A percentile compares a stretch with the other conserved stretches of the same genome.
These are phyloP conservation scores for Cetonia aurata DNA, from an alignment of 2,888 invertebrate genomes.

Conservation along the genomic window DNA sequence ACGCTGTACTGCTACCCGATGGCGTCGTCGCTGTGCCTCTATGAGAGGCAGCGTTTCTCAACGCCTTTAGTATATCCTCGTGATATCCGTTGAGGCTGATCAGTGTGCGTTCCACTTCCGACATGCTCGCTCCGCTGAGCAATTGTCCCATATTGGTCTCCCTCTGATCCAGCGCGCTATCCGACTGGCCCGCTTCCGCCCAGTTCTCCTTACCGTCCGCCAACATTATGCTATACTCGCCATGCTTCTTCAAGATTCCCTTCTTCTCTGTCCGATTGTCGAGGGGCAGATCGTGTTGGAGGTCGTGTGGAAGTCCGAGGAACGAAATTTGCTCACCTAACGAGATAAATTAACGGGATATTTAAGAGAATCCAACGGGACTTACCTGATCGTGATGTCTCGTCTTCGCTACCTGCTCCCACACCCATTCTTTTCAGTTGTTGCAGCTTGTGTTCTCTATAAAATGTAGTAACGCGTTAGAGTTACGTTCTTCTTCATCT, in stretches of 20 bases:
- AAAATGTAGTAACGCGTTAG: slow-evolving; percentile 44
- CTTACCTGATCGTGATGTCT: slow-evolving; percentile 81
- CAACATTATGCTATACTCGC: slow-evolving; percentile 78
- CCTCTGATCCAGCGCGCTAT: slow-evolving; percentile 60
- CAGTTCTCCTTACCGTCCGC: slow-evolving; percentile 81
- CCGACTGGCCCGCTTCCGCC: slow-evolving; percentile 78
- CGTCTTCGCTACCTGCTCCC: slow-evolving; percentile 80
- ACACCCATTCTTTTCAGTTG: slow-evolving; percentile 81
- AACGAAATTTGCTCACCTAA: not conserved
- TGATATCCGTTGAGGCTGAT: slow-evolving; percentile 91
- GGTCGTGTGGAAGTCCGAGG: not conserved
- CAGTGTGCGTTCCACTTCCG: slow-evolving; percentile 88
- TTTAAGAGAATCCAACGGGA: not conserved
- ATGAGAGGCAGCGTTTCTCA: slow-evolving; percentile 83
- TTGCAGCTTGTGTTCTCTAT: slow-evolving; percentile 84
- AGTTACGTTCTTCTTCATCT: slow-evolving; percentile 2
- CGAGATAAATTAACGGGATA: not conserved
- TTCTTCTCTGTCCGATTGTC: slow-evolving; percentile 88
- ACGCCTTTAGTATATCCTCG: slow-evolving; percentile 91
- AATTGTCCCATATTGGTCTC: slow-evolving; percentile 76
- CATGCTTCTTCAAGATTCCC: slow-evolving; percentile 90
- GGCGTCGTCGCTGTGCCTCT: slow-evolving; percentile 74
- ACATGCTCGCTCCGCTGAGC: slow-evolving; percentile 71
- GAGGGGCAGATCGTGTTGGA: slow-evolving; percentile 73
- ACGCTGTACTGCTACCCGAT: slow-evolving; percentile 74